A percentile compares a stretch with the other conserved stretches of the same genome.
Conservation (phyloP, 2,113 vertebrate species). For the Ctenomys sociabilis region DNA sequence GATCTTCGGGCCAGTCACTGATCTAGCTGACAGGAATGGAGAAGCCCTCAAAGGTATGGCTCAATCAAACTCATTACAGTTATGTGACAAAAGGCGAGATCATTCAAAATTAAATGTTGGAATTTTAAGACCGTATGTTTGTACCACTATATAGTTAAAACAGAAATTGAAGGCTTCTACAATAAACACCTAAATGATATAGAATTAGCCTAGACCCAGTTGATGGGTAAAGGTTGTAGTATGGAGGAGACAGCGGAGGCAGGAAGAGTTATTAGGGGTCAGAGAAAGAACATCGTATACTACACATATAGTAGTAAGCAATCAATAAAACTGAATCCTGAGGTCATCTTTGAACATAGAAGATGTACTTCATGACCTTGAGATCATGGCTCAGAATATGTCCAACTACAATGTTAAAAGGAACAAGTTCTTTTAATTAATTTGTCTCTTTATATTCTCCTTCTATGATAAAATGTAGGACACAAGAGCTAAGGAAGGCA, state of each 20-base stretch:
- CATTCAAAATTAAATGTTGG: background rate
- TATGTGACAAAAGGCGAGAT: background rate
- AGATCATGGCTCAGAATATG: background rate
- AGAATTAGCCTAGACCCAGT: background rate
- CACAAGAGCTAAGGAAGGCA: background rate
- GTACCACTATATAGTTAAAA: background rate
- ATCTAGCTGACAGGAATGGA: background rate
- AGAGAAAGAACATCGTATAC: background rate
- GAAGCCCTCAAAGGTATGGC: background rate
- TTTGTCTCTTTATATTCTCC: background rate
- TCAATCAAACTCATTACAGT: background rate
- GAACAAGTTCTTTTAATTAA: background rate
- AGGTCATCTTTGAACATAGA: background rate
- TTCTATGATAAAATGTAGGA: background rate
- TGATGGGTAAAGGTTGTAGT: background rate
- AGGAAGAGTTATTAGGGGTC: background rate
- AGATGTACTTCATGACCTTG: background rate
- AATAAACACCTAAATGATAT: background rate
- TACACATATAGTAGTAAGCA: accelerated
- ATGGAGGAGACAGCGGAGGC: background rate
- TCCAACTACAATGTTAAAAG: background rate
- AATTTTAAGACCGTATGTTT: background rate
- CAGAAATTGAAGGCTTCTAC: background rate
- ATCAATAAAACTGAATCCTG: background rate
- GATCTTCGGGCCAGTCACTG: background rate